Evolutionary conservation across 2,888 invertebrate genomes (phyloP), one percentile per base, ranked within the genome.

Genomic region (Luperina nickerlii): DNA sequence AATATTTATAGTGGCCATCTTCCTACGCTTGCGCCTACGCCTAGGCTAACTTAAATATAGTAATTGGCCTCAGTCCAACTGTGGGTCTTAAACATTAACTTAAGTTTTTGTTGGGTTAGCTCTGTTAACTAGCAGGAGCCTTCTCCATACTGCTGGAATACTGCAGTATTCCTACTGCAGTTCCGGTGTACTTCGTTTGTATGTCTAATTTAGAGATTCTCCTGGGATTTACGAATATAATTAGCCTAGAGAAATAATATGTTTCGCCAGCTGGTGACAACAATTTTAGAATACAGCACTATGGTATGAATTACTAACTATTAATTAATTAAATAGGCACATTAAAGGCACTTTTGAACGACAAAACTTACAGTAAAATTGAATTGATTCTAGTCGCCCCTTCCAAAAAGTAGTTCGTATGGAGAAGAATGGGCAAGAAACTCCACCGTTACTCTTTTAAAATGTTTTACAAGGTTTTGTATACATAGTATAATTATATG

Each of bases 1-100:
- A 70, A 48, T 85, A 85, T 87, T 85, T 87, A 79, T 82, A 82
- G 79, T 70, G 71, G 32, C 67, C 73, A 51, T 60, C 82, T 68
- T 74, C 82, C 71, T 86, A 79, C 81, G 79, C 62, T 38, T 68
- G 67, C 78, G 75, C 66, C 67, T 68, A 76, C 75, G 57, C 68
- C 75, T 75, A 72, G 70, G 67, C 51, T 70, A 74, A 76, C 70
- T 78, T 72, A 67, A 81, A 71, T 42, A 32, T 72, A 66, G 79
- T 86, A 86, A 88, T 88, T 87, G 87, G 88, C 88, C 74, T 24
- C 24, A 60, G 76, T 74, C 87, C 87, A 85, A 88, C 76, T 63
- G 77, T 67, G 32, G 62, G 66, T 67, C 76, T 78, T 76, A 74
- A 69, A 82, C 54, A 82, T 84, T 76, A 71, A 77, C 75, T 82